Conservation (phyloP, 2,888 invertebrate species). For the Ecdyonurus torrentis region DNA sequence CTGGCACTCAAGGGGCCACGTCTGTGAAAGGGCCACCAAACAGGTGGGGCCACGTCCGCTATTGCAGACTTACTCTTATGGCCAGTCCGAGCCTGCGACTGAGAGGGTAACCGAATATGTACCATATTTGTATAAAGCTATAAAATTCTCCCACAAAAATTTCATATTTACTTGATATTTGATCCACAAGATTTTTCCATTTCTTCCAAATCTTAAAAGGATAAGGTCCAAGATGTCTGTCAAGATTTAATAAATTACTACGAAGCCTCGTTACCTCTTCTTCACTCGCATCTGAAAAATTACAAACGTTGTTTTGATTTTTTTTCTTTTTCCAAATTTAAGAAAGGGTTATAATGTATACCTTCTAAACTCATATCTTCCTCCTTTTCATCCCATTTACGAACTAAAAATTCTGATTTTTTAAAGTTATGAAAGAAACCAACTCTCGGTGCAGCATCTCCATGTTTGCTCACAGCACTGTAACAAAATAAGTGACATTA, state of each 20-base stretch:
- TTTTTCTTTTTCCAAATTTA: not conserved
- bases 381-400: slow-evolving; percentile 62
- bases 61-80: too few species aligned
- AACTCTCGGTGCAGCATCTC: slow-evolving; percentile 50
- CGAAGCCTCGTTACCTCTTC: slow-evolving; percentile 46
- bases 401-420: slow-evolving; percentile 65
- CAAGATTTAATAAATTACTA: slow-evolving; percentile 51
- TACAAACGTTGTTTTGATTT: not conserved
- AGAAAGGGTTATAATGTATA: slow-evolving; percentile 20
- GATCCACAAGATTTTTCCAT: slow-evolving; percentile 63
- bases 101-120: too few species aligned
- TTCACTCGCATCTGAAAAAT: slow-evolving; percentile 34
- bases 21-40: too few species aligned
- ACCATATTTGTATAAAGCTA: too few species aligned
- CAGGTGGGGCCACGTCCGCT: too few species aligned
- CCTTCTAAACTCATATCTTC: slow-evolving; percentile 51
- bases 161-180: slow-evolving; percentile 37
- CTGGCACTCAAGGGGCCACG: too few species aligned
- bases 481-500: slow-evolving; percentile 13
- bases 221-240: slow-evolving; percentile 72
- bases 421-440: slow-evolving; percentile 79
- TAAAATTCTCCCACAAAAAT: not conserved
- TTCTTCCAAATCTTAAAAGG: slow-evolving; percentile 76
- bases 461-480: slow-evolving; percentile 33
- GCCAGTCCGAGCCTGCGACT: too few species aligned